Evolutionary conservation across 2,113 vertebrate genomes (phyloP).

Genomic region (Cynopterus brachyotis): DNA sequence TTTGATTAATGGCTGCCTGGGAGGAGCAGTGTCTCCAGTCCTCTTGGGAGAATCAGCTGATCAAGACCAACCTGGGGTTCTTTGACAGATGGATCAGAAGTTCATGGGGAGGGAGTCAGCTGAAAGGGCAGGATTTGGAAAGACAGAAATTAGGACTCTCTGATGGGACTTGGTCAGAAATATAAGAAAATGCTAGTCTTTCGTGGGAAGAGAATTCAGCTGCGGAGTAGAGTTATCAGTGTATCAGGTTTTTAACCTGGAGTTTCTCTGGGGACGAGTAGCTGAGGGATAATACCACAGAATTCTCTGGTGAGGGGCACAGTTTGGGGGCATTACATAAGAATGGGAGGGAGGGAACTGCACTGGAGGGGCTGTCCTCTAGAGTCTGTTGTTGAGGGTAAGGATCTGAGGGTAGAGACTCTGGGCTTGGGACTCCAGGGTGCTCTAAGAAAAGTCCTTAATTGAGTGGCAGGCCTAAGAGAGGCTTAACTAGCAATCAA

Average conservation of each 20-base stretch:
- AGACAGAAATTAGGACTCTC: not conserved
- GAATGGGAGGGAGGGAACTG: not conserved
- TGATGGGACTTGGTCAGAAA: not conserved
- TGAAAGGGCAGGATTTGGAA: conserved; percentile 3
- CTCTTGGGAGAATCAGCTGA: not conserved
- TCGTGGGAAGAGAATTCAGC: not conserved
- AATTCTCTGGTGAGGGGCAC: not conserved
- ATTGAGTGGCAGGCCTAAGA: not conserved
- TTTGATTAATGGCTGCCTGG: not conserved
- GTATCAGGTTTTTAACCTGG: not conserved
- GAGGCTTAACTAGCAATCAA: not conserved
- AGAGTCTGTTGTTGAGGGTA: not conserved
- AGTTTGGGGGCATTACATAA: not conserved
- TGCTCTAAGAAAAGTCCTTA: not conserved
- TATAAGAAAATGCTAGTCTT: not conserved
- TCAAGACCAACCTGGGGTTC: conserved; percentile 18
- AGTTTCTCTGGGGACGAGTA: not conserved
- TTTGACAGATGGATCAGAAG: not conserved
- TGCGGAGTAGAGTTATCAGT: not conserved
- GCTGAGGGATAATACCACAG: not conserved
- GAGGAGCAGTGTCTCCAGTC: not conserved
- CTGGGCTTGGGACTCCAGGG: not conserved
- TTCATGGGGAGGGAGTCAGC: not conserved
- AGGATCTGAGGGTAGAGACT: not conserved
- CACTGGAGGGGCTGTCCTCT: not conserved